Base-by-base conservation (phyloP, 2,888 invertebrate species). In the Euproctis similis region DNA sequence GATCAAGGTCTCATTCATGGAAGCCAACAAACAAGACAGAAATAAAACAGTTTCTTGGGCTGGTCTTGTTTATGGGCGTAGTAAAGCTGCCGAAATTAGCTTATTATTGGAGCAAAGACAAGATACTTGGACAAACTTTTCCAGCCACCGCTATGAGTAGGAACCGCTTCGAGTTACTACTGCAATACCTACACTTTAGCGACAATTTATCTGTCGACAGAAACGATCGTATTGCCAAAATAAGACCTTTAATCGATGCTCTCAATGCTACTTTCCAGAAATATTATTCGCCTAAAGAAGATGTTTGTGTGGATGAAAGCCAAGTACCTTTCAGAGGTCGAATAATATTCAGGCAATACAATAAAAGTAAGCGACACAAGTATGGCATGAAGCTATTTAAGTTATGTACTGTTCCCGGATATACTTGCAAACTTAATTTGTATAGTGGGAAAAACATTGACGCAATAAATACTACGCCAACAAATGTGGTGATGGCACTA, bases 371-470 rank as follows among this genome's bases (percentile, higher is more conserved):
- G n/a, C n/a, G 34, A 1, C 37, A 39, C 14, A 37, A 32, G 13
- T 41, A 44, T 30, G 48, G 48, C 1, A 32, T 46, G 17, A 46
- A 44, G 16, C 4, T 36, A 2, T 46, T 42, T 23, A 43, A 58
- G 42, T 21, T 46, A 4, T 46, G 42, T 20, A 43, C 46, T 1
- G 3, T 34, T 16, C 39, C 45, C 1, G 54, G 50, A 2, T 55
- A 61, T 31, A 62, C 58, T 8, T 49, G 28, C 24, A 54, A 51
- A 34, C 22, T 59, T 7, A 7, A 40, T 30, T 13, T 57, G 8
- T 59, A 58, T 32, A 38, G 42, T 10, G 58, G 57, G 1, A 63
- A 57, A 51, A 42, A 49, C 17, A 22, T 43, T 27, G 56, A 57
- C 22, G 3, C n/a, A 4, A 27, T 41, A 1, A 51, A 53, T 29